Evolutionary conservation across 2,113 vertebrate species (phyloP).

Genomic region (Callocephalon fimbriatum): DNA sequence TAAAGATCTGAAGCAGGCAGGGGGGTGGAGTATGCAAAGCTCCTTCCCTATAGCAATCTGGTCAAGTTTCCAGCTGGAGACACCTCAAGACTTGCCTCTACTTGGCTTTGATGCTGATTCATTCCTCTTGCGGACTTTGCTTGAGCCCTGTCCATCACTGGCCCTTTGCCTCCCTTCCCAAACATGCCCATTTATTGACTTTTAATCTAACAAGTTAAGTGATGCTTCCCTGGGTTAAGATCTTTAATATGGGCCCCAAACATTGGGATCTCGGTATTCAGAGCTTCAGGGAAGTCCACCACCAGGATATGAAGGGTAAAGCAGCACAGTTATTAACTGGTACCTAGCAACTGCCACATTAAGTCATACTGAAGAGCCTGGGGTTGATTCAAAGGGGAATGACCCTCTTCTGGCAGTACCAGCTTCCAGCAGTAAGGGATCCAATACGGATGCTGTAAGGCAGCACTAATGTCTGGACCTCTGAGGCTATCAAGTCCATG

Average conservation of each 20-base stretch:
- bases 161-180: neutral
- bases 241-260: neutral
- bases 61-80: neutral
- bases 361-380: neutral
- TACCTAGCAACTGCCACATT: neutral
- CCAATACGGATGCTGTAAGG: neutral
- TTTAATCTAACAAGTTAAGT: neutral
- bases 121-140: neutral
- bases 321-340: neutral
- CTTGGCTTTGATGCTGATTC: neutral
- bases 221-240: neutral
- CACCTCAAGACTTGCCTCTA: neutral
- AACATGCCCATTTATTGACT: neutral
- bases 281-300: neutral
- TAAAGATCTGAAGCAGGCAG: neutral
- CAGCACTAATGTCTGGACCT: neutral
- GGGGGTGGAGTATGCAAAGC: neutral
- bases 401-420: neutral
- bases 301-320: neutral
- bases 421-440: neutral
- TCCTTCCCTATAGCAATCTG: neutral
- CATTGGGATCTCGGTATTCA: neutral
- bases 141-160: neutral
- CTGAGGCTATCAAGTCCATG: neutral
- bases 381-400: neutral